Evolutionary conservation across 1,140 invertebrate species (phyloP).

Genomic region (Arctopsyche grandis): DNA sequence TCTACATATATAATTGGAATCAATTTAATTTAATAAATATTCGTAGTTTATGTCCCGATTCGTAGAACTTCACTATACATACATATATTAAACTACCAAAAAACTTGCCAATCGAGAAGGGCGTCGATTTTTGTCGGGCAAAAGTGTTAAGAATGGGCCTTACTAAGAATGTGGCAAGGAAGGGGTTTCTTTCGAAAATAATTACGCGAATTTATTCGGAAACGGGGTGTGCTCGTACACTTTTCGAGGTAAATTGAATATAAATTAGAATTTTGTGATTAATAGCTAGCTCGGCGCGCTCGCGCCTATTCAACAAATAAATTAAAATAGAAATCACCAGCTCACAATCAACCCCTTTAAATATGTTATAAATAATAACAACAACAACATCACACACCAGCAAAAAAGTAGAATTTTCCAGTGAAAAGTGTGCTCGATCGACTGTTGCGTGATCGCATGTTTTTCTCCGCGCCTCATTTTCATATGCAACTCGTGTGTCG

Average conservation of each 20-base stretch:
- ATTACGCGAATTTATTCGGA: slow-evolving; percentile 38
- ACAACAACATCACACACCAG: not conserved
- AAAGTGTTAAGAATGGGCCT: no score
- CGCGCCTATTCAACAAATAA: slow-evolving; percentile 30
- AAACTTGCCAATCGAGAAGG: no score
- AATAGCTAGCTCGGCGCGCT: slow-evolving; percentile 16
- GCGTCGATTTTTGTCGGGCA: no score
- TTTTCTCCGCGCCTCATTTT: not conserved
- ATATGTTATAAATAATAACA: not conserved
- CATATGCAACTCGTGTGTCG: slow-evolving; percentile 2
- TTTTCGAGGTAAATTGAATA: slow-evolving; percentile 42
- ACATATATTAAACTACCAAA: no score
- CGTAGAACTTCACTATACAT: no score
- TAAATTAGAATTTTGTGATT: slow-evolving; percentile 44
- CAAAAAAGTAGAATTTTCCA: not conserved
- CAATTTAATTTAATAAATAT: no score
- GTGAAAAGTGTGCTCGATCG: not conserved
- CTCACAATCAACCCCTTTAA: not conserved
- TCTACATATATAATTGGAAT: no score
- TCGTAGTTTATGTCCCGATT: no score
- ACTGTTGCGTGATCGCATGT: slow-evolving; percentile 13
- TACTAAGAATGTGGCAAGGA: no score
- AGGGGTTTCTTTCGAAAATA: slow-evolving; percentile 10
- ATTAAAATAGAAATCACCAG: slow-evolving; percentile 32
- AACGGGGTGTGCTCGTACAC: slow-evolving; percentile 20